phyloP scores from a whole-genome alignment of 92 coral and sea anemone species.

The Ricordea florida region DNA sequence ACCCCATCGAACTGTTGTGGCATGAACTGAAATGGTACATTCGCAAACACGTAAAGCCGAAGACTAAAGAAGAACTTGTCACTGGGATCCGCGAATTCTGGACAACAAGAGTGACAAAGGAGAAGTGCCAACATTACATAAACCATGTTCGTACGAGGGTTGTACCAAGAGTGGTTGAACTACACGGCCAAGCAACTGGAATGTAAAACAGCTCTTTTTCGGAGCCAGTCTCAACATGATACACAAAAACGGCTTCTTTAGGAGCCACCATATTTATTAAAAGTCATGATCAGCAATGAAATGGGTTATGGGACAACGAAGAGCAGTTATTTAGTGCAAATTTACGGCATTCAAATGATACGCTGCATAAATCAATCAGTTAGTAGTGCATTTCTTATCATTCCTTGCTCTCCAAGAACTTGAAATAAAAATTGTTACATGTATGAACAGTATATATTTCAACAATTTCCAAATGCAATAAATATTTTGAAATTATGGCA shows the following conservation, averaged over 20 bases:
- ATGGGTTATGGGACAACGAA: not conserved
- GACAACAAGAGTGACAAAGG: constrained; percentile 17
- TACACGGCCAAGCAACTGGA: constrained; percentile 35
- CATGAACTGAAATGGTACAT: constrained; percentile 30
- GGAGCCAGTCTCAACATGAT: too few species aligned
- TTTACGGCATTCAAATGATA: too few species aligned
- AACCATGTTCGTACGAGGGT: constrained; percentile 23
- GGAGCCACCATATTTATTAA: constrained; percentile 52
- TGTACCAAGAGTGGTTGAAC: constrained; percentile 27
- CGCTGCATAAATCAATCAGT: too few species aligned
- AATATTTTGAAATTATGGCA: too few species aligned
- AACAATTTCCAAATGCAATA: too few species aligned
- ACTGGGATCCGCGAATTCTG: constrained; percentile 25
- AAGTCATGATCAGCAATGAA: constrained; percentile 7
- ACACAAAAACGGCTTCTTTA: constrained; percentile 72
- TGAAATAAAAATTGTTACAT: too few species aligned
- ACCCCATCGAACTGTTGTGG: constrained; percentile 45
- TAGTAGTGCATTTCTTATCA: too few species aligned
- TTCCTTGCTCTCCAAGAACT: too few species aligned
- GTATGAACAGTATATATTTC: too few species aligned
- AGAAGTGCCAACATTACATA: constrained; percentile 38
- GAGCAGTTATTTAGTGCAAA: too few species aligned
- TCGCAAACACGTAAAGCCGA: constrained; percentile 34
- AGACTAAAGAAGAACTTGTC: constrained; percentile 38
- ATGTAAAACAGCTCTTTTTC: constrained; percentile 22